A percentile compares a stretch with the other conserved stretches of the same genome.
Conservation (phyloP, 2,113 vertebrate species). For the Scophthalmus maximus region DNA sequence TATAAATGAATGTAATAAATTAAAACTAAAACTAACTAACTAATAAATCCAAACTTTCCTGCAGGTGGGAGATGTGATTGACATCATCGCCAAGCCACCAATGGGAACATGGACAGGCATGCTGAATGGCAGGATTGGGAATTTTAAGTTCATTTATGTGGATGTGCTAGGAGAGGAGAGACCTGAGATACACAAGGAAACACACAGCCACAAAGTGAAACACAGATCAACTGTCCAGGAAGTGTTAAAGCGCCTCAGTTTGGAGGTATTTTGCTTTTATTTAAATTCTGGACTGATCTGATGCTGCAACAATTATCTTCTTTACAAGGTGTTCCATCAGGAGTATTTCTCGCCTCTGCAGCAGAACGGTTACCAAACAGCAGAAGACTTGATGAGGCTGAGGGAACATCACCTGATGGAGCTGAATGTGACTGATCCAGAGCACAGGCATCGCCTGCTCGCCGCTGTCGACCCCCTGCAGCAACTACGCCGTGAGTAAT, state of each 20-base stretch:
- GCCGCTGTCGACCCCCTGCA: slow-evolving; percentile 85
- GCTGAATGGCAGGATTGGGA: slow-evolving; percentile 90
- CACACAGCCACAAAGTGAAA: slow-evolving; percentile 66
- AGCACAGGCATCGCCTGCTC: slow-evolving; percentile 87
- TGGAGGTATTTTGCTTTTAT: slow-evolving; percentile 83
- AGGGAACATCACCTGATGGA: slow-evolving; percentile 89
- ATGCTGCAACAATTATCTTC: background rate
- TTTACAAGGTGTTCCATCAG: slow-evolving; percentile 64
- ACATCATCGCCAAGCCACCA: slow-evolving; percentile 91
- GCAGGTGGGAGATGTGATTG: slow-evolving; percentile 93
- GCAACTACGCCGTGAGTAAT: slow-evolving; percentile 86
- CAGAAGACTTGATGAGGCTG: slow-evolving; percentile 90
- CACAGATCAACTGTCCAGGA: slow-evolving; percentile 85
- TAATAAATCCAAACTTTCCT: slow-evolving; percentile 16
- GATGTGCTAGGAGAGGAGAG: slow-evolving; percentile 82
- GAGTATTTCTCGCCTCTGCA: slow-evolving; percentile 87
- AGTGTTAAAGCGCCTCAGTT: slow-evolving; percentile 83
- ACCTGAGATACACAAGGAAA: slow-evolving; percentile 78
- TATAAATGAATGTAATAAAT: background rate
- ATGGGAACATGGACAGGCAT: slow-evolving; percentile 97
- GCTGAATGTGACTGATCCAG: slow-evolving; percentile 89
- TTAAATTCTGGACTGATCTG: background rate
- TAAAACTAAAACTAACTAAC: too few species aligned
- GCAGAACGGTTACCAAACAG: slow-evolving; percentile 89
- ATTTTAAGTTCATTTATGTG: slow-evolving; percentile 97